phyloP scores from a whole-genome alignment of 2,797 vertebrate genomes.

The Neoniphon sammara region DNA sequence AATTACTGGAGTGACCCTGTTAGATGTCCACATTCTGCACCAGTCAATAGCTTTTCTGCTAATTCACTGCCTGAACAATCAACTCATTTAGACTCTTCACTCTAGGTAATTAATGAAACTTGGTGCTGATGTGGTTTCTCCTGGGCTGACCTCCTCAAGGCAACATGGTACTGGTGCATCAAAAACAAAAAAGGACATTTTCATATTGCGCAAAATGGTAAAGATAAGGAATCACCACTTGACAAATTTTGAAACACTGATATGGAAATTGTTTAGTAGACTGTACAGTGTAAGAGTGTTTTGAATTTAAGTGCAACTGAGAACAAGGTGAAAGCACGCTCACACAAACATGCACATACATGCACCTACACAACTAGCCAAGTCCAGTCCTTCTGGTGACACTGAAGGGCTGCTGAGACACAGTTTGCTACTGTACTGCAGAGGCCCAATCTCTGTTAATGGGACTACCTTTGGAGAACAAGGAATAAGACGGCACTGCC shows the following conservation, averaged over 20 bases:
- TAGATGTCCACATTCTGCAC: conserved; percentile 50
- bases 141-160: conserved; percentile 5
- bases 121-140: conserved; percentile 31
- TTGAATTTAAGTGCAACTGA: neutral
- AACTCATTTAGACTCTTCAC: conserved; percentile 54
- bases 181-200: conserved; percentile 1
- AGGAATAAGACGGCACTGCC: conserved; percentile 7
- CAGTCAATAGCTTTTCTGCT: conserved; percentile 63
- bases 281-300: neutral
- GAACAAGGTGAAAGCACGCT: neutral
- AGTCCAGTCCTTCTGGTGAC: neutral
- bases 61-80: conserved; percentile 63
- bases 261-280: neutral
- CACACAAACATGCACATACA: neutral
- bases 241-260: neutral
- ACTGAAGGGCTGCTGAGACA: neutral
- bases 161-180: conserved; percentile 10
- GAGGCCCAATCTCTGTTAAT: conserved; percentile 30
- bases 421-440: neutral
- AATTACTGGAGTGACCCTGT: conserved; percentile 57
- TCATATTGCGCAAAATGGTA: too few relatives aligned
- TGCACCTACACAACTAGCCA: neutral
- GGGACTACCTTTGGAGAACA: conserved; percentile 10
- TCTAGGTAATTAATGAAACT: conserved; percentile 55
- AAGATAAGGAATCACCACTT: too few relatives aligned